phyloP scores from a whole-genome alignment of 2,888 invertebrate species.

The Elysia crispata region DNA sequence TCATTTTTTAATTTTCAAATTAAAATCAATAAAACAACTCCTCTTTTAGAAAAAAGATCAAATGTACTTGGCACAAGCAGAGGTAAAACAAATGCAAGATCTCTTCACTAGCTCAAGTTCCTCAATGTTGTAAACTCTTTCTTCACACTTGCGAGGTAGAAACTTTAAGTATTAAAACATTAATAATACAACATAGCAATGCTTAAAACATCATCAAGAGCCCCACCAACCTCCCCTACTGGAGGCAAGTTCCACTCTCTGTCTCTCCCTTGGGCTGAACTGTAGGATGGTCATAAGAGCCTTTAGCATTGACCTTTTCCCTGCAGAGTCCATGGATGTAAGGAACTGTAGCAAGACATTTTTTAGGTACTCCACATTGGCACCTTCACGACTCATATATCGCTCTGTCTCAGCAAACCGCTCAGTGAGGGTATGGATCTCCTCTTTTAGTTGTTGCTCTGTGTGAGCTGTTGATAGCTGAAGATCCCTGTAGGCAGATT shows the following conservation, averaged over 20 bases:
- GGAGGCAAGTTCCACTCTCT: slow-evolving; percentile 70
- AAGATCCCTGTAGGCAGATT: slow-evolving; percentile 81
- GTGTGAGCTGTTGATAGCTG: slow-evolving; percentile 75
- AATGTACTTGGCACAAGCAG: too few relatives aligned
- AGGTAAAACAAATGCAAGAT: too few relatives aligned
- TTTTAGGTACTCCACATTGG: slow-evolving; percentile 92
- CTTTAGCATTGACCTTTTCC: slow-evolving; percentile 90
- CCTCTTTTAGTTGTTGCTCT: slow-evolving; percentile 80
- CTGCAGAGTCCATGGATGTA: slow-evolving; percentile 83
- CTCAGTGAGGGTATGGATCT: slow-evolving; percentile 79
- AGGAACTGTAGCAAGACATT: slow-evolving; percentile 92
- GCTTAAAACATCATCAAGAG: neutral
- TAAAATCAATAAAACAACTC: too few relatives aligned
- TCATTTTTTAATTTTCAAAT: too few relatives aligned
- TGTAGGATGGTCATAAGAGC: slow-evolving; percentile 91
- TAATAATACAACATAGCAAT: too few relatives aligned
- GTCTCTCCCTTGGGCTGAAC: slow-evolving; percentile 86
- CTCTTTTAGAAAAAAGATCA: too few relatives aligned
- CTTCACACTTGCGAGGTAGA: too few relatives aligned
- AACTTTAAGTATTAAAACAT: too few relatives aligned
- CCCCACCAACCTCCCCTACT: slow-evolving; percentile 62
- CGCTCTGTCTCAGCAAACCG: slow-evolving; percentile 77
- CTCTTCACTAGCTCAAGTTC: too few relatives aligned
- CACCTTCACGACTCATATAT: slow-evolving; percentile 85
- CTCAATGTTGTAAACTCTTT: too few relatives aligned